phyloP scores from a whole-genome alignment of 1,140 invertebrate genomes.

The Musca domestica region DNA sequence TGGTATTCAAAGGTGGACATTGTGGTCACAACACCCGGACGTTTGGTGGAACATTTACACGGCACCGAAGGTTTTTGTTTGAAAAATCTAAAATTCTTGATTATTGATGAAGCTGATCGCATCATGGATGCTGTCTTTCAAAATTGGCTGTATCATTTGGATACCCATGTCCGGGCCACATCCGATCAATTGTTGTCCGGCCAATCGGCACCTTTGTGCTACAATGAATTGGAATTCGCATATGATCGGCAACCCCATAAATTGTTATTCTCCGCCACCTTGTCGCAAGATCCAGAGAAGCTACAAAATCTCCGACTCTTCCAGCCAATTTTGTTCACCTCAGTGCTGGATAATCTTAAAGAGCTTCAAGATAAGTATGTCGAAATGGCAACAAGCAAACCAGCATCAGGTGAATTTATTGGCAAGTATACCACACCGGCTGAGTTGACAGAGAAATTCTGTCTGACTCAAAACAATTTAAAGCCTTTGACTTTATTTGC shows the following conservation, averaged over 20 bases:
- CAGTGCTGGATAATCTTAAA: slow-evolving; percentile 57
- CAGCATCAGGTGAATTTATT: slow-evolving; percentile 57
- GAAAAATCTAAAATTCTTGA: slow-evolving; percentile 75
- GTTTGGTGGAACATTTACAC: slow-evolving; percentile 88
- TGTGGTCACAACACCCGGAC: slow-evolving; percentile 88
- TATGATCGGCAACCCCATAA: slow-evolving; percentile 70
- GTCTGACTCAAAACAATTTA: slow-evolving; percentile 65
- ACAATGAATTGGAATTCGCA: slow-evolving; percentile 33
- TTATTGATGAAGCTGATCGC: slow-evolving; percentile 95
- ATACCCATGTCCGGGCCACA: slow-evolving; percentile 58
- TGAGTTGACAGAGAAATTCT: slow-evolving; percentile 75
- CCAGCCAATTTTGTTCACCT: slow-evolving; percentile 88
- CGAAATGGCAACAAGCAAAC: slow-evolving; percentile 26
- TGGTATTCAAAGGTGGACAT: slow-evolving; percentile 74
- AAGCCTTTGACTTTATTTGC: slow-evolving; percentile 83
- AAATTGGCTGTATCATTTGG: slow-evolving; percentile 79
- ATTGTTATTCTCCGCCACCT: slow-evolving; percentile 91
- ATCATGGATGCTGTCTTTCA: slow-evolving; percentile 87
- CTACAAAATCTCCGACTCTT: slow-evolving; percentile 83
- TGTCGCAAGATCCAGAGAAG: slow-evolving; percentile 94
- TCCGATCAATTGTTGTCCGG: slow-evolving; percentile 43
- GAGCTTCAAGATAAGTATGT: slow-evolving; percentile 54
- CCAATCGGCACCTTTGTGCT: slow-evolving; percentile 39
- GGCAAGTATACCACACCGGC: slow-evolving; percentile 82
- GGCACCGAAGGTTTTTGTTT: slow-evolving; percentile 84